Conservation (phyloP, 2,797 vertebrate genomes). For the Fratercula arctica region DNA sequence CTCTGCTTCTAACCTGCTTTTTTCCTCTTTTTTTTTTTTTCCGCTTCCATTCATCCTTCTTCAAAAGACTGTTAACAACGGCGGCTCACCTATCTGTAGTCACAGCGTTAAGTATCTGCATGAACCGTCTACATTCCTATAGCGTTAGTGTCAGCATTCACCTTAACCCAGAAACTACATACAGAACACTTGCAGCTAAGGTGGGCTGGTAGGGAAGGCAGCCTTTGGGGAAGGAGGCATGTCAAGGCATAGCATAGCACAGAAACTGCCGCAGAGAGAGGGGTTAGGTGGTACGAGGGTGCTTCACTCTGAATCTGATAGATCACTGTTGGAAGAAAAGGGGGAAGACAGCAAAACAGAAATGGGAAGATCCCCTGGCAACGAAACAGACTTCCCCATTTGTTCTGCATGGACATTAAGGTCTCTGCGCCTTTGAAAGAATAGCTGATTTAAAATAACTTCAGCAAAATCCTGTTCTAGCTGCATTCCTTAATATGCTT, state of each 20-base stretch:
- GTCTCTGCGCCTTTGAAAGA: neutral
- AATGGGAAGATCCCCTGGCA: neutral
- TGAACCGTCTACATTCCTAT: neutral
- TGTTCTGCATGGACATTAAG: neutral
- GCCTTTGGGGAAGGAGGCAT: neutral
- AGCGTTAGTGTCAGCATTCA: neutral
- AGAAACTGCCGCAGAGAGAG: neutral
- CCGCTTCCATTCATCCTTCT: neutral
- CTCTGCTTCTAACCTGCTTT: neutral
- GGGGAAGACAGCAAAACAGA: neutral
- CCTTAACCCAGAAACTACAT: neutral
- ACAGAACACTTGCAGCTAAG: neutral
- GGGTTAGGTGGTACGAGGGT: neutral
- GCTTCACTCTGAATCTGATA: neutral
- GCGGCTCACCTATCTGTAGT: neutral
- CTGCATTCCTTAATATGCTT: neutral
- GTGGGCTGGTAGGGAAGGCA: neutral
- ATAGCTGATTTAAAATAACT: neutral
- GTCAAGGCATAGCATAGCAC: rapidly evolving
- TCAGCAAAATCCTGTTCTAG: neutral
- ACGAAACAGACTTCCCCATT: neutral
- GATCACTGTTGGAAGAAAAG: neutral
- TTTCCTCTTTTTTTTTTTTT: neutral
- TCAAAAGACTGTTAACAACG: constrained; percentile 16
- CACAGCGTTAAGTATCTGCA: neutral